Evolutionary conservation across 2,888 invertebrate species (phyloP).

Genomic region (Zeuzera pyrina): DNA sequence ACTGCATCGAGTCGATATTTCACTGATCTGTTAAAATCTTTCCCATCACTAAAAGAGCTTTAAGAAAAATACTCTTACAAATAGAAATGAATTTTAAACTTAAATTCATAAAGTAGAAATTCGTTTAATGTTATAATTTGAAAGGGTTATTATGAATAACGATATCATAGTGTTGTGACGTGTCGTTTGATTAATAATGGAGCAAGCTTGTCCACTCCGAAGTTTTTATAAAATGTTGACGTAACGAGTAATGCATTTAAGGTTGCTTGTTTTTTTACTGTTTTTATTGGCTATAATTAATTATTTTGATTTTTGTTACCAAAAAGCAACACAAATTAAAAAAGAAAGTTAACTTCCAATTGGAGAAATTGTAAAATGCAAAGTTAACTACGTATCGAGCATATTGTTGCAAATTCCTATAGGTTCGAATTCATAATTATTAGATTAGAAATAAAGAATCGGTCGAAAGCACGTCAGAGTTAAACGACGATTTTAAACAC

Average conservation of each 20-base stretch:
- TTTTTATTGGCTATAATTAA: too few relatives aligned
- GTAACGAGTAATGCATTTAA: conserved; percentile 53
- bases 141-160: conserved; percentile 65
- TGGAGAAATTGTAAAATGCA: too few relatives aligned
- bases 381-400: too few relatives aligned
- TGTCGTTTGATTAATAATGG: conserved; percentile 69
- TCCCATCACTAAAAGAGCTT: conserved; percentile 20
- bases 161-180: conserved; percentile 70
- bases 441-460: too few relatives aligned
- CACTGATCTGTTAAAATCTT: conserved; percentile 11
- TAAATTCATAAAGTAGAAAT: conserved; percentile 9
- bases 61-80: conserved; percentile 6
- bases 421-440: too few relatives aligned
- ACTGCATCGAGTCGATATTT: conserved; percentile 15
- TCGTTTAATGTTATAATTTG: conserved; percentile 20
- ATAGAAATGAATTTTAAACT: conserved; percentile 8
- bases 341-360: too few relatives aligned
- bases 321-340: too few relatives aligned
- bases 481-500: too few relatives aligned
- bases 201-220: conserved; percentile 49
- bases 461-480: too few relatives aligned
- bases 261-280: conserved; percentile 15
- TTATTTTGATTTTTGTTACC: too few relatives aligned
- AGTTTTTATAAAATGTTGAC: conserved; percentile 48
- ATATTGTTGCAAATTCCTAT: too few relatives aligned